Evolutionary conservation across 2,797 vertebrate genomes (phyloP), one percentile per base, ranked within the genome.

Genomic region (Numenius phaeopus): DNA sequence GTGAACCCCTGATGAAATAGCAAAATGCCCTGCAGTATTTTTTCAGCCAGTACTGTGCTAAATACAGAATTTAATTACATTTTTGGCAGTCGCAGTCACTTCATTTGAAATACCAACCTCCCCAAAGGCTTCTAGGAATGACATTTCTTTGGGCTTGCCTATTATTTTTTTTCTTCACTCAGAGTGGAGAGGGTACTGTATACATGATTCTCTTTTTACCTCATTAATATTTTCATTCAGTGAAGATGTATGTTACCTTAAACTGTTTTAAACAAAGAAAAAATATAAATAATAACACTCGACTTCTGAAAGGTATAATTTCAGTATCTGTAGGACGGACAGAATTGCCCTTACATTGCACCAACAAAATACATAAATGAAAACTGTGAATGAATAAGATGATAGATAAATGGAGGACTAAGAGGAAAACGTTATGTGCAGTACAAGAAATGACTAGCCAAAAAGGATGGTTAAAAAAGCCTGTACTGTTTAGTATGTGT

Each of bases 1-100:
- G 30, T 70, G 47, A 79, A 62, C 24, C 22, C 34, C 46, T 83
- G 24, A 66, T 44, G 71, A 42, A 90, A 49, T 21, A 89, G 3
- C 26, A 73, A 91, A 91, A 65, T 70, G 24, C 62, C 50, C 83
- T 76, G 29, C 47, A 58, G 24, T 54, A 24, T 18, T 67, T 86
- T 88, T 89, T 50, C 58, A 83, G 46, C 11, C 24, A 76, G 58
- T 22, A 62, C 10, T 39, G 8, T 87, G 42, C 59, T 87, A 79
- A 78, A 82, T 77, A 58, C 47, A 73, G 75, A 92, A 72, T 89
- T 83, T 94, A 86, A 83, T 92, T 84, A 40, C 7, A 19, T n/a
- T 54, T 90, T 59, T 89, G 42, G 34, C 84, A 78, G 32, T 26
- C 0, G 1, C 30, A 62, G 39, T 61, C 34, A 50, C 49, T 72